Percentiles rank a stretch among this genome's conserved stretches.
phyloP scores from a whole-genome alignment of 2,888 invertebrate genomes.

The Lasioglossum marginatum region DNA sequence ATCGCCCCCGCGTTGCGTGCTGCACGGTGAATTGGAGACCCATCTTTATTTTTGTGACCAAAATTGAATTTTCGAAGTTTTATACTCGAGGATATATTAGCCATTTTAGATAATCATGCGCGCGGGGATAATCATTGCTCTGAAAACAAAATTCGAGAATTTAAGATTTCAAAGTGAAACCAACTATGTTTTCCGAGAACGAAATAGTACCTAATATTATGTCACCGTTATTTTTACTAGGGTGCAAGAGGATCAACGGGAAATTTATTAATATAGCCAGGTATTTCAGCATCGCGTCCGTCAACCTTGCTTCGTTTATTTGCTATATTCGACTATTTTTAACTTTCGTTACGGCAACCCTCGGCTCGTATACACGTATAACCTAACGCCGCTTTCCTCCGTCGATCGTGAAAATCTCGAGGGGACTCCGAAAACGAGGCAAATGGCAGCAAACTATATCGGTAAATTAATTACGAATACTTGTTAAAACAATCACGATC shows the following conservation, averaged over 20 bases:
- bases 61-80: too few relatives aligned
- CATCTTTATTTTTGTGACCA: too few relatives aligned
- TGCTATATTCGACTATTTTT: constrained; percentile 53
- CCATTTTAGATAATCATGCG: too few relatives aligned
- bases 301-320: constrained; percentile 57
- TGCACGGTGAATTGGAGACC: too few relatives aligned
- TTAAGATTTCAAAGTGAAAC: too few relatives aligned
- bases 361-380: constrained; percentile 3
- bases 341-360: constrained; percentile 45
- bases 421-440: background rate
- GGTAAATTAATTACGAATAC: background rate
- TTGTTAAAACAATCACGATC: background rate
- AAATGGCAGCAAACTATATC: background rate
- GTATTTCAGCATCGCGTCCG: constrained; percentile 47
- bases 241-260: background rate
- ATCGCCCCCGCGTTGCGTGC: background rate
- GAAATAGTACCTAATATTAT: background rate
- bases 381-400: constrained; percentile 32
- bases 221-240: constrained; percentile 11
- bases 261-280: constrained; percentile 45
- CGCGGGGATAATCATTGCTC: too few relatives aligned
- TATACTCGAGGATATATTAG: too few relatives aligned
- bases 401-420: constrained; percentile 26
- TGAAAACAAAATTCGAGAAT: too few relatives aligned
- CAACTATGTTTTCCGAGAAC: too few relatives aligned